Percentiles rank a stretch among this genome's conserved stretches.
phyloP scores from a whole-genome alignment of 2,113 vertebrate genomes.

The Phalacrocorax brasilianus region DNA sequence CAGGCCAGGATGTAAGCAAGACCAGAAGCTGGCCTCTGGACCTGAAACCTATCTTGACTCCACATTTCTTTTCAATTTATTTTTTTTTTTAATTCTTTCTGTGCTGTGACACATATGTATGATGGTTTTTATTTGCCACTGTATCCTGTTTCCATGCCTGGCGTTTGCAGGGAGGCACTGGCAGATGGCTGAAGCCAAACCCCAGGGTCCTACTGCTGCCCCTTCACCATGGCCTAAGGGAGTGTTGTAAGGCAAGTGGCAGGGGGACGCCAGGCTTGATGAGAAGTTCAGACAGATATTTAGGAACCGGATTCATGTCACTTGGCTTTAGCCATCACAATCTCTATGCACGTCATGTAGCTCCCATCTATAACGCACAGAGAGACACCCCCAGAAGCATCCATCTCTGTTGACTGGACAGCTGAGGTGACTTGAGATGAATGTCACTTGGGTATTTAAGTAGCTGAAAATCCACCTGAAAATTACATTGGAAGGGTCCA shows the following conservation, averaged over 20 bases:
- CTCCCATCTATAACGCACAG: background rate
- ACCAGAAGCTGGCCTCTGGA: background rate
- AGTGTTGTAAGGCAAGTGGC: background rate
- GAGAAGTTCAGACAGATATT: background rate
- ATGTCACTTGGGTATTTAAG: background rate
- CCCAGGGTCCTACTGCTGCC: background rate
- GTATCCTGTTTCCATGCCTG: background rate
- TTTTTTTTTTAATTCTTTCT: background rate
- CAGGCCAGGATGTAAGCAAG: background rate
- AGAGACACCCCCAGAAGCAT: background rate
- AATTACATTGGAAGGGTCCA: background rate
- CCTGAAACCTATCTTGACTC: background rate
- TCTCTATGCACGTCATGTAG: accelerated
- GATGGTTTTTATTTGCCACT: background rate
- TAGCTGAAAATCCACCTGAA: background rate
- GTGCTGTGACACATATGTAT: background rate
- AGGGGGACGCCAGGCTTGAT: background rate
- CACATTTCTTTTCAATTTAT: background rate
- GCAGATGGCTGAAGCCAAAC: background rate
- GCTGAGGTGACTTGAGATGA: background rate
- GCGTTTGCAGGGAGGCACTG: background rate
- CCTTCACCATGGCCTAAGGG: background rate
- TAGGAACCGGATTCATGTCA: background rate
- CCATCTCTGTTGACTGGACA: background rate
- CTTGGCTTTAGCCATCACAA: background rate